phyloP scores from a whole-genome alignment of 1,140 invertebrate genomes.

The Aphis gossypii region DNA sequence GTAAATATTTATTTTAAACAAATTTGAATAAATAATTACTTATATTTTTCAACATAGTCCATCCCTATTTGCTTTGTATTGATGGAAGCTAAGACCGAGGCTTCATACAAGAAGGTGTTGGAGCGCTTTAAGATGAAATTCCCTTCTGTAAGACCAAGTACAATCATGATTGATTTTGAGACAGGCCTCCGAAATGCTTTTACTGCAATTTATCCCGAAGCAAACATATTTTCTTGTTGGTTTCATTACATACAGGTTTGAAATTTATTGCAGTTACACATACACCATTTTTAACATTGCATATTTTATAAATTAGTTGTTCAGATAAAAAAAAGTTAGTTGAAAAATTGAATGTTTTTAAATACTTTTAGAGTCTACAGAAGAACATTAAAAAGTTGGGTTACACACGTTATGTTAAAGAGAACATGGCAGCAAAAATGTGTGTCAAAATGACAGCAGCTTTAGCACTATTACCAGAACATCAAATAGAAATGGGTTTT shows the following conservation, averaged over 20 bases:
- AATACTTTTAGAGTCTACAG: constrained; percentile 1
- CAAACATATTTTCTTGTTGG: background rate
- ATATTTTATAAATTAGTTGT: background rate
- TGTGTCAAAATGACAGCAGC: background rate
- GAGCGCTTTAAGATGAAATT: background rate
- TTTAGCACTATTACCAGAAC: background rate
- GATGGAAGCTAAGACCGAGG: background rate
- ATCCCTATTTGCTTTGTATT: background rate
- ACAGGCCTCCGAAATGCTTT: background rate
- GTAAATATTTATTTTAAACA: background rate
- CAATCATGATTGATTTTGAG: constrained; percentile 9
- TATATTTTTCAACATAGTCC: background rate
- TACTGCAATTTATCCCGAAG: background rate
- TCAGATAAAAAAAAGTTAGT: background rate
- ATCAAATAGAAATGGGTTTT: background rate
- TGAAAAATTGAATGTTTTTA: background rate
- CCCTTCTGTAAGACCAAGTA: background rate
- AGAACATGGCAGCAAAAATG: background rate
- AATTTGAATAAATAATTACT: background rate
- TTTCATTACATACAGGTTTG: constrained; percentile 27
- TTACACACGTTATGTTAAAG: background rate
- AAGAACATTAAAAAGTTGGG: constrained; percentile 21
- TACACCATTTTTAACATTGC: background rate
- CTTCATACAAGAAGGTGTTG: constrained; percentile 2
- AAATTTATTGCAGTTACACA: background rate